Base-by-base conservation (phyloP, 1,140 invertebrate species). In the Drosophila albomicans region DNA sequence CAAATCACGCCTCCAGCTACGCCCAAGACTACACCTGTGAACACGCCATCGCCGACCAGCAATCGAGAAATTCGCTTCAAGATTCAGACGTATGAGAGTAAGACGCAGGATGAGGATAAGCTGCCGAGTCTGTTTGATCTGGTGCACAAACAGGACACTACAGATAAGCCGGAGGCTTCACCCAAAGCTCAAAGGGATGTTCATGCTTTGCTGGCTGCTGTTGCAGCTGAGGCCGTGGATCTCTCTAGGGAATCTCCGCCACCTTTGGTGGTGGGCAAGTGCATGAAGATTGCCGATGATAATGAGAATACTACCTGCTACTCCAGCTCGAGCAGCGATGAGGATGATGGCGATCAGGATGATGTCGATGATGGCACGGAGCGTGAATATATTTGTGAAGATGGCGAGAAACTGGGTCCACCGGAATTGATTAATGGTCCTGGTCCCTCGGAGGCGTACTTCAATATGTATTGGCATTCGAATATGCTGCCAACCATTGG, bases 61-160 rank as follows among this genome's bases (percentile, higher is more conserved):
- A 89, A 84, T 59, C 75, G 88, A 1, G 91, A 91, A 38, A 92
- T 92, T 28, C 86, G 78, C 28, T 92, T 92, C 46, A 92, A 92
- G 61, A 92, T 92, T 38, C 91, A 92, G 62, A 92, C 91, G 16
- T 92, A 92, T 45, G 91, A 92, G 58, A 91, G 81, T 57, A 92
- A 91, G 30, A n/a, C 71, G 0, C 68, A 75, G 16, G 82, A 90
- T 6, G 81, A 91, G 52, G 82, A 88, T 11, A 93, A 93, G 79
- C 87, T 96, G 45, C 95, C 95, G 5, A 93, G 95, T 52, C 91
- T 96, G 0, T 95, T 96, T 46, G 95, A 96, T 88, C 94, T 96
- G 86, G 94, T 96, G 7, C 95, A 95, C 7, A 95, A 95, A 86
- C 91, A 93, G 57, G 74, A 85, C 1, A 1, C 43, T 1, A 7